A percentile compares a stretch with the other conserved stretches of the same genome.
These are phyloP conservation scores for Pogonocichla stellata DNA, from an alignment of 2,113 vertebrate genomes.

Conservation along the genomic window DNA sequence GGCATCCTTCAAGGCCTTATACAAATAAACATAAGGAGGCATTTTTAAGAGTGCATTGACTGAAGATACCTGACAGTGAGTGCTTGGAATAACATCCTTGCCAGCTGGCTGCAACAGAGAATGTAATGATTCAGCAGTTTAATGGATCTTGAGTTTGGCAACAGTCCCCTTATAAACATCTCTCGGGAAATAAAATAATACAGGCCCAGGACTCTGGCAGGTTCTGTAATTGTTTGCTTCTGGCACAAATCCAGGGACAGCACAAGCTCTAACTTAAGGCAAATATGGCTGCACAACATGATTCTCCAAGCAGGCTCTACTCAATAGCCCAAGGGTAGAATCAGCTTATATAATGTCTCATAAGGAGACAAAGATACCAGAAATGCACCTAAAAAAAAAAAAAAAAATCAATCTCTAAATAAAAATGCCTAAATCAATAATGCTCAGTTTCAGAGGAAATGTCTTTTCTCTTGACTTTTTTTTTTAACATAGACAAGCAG, in stretches of 20 bases:
- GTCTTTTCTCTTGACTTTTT: background rate
- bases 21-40: slow-evolving; percentile 62
- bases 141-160: slow-evolving; percentile 68
- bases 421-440: background rate
- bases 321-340: background rate
- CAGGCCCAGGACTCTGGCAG: slow-evolving; percentile 41
- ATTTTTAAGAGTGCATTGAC: slow-evolving; percentile 38
- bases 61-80: slow-evolving; percentile 51
- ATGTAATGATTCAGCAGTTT: slow-evolving; percentile 72
- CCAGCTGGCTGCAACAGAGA: slow-evolving; percentile 62
- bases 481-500: background rate
- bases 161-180: slow-evolving; percentile 4
- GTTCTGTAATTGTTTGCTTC: slow-evolving; percentile 61
- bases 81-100: slow-evolving; percentile 36
- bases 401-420: background rate
- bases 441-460: background rate
- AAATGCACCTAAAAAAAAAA: background rate
- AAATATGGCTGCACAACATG: background rate
- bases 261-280: slow-evolving; percentile 11
- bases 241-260: slow-evolving; percentile 57
- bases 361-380: background rate
- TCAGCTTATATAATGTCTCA: background rate
- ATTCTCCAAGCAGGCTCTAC: background rate
- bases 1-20: slow-evolving; percentile 56
- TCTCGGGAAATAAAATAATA: slow-evolving; percentile 67